Base-by-base conservation (phyloP, 2,797 vertebrate genomes). In the Leptodactylus fallax region DNA sequence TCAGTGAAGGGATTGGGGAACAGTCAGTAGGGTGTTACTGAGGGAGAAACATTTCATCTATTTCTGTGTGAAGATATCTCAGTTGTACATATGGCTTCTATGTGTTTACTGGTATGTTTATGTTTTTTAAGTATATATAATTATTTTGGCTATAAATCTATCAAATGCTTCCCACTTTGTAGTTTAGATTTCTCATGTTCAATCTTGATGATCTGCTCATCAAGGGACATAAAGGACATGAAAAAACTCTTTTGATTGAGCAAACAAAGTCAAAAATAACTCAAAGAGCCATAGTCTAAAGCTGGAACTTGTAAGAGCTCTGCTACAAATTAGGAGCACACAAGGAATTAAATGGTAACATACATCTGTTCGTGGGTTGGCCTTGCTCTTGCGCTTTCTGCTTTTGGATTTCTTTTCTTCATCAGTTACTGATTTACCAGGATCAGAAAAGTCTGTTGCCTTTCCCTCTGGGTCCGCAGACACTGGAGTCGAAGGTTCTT, bases 341-440 rank as follows among this genome's bases (percentile, higher is more conserved):
- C 56, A 88, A 83, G 86, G 89, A 85, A 85, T 11, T 55, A 90
- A 85, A 16, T 78, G 90, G 56, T 10, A 25, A 92, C 94, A 94
- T 77, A 95, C 95, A 23, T 96, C 95, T 23, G 81, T 86, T 87
- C 93, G 91, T 16, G 92, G 92, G 89, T 92, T 93, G 3, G 90
- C 90, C 51, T 94, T 96, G 0, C 91, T 92, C 91, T 95, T 95
- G 21, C 92, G 88, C 88, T 95, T 95, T 89, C 94, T 93, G 81
- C 93, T 92, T 89, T 94, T 95, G 16, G 94, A 90, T 88, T 95
- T 95, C 91, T 94, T 95, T 84, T 95, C 94, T 0, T 95, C 94
- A 0, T 94, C 95, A 0, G 72, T 56, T 45, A 85, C 0, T 0
- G 53, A 80, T 90, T 93, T 95, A 23, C 93, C 94, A 90, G 92